Percentiles rank a stretch among this genome's conserved stretches.
Conservation (phyloP, 1,140 invertebrate species). For the Drosophila parabipectinata region DNA sequence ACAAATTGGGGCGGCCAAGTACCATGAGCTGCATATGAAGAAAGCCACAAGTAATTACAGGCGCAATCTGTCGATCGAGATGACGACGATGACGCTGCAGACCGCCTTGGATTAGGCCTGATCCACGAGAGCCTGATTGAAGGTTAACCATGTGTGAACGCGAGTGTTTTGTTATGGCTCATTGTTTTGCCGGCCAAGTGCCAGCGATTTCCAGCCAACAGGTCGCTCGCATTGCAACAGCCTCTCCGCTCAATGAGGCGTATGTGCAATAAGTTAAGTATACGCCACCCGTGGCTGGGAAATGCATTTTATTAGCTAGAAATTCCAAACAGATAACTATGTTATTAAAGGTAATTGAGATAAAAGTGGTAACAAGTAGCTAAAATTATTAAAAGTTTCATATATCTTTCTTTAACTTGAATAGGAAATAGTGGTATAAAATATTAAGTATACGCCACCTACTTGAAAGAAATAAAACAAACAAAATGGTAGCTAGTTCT, state of each 20-base stretch:
- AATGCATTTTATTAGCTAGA: conserved; percentile 30
- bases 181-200: conserved; percentile 44
- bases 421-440: neutral
- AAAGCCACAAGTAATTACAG: conserved; percentile 62
- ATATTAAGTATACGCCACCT: neutral
- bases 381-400: neutral
- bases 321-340: conserved; percentile 13
- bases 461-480: neutral
- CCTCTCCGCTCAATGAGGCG: conserved; percentile 38
- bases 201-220: conserved; percentile 27
- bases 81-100: conserved; percentile 62
- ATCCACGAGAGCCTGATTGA: conserved; percentile 41
- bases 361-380: neutral
- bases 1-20: conserved; percentile 58
- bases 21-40: conserved; percentile 23
- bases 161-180: conserved; percentile 44
- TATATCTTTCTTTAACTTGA: neutral
- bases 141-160: conserved; percentile 52
- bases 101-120: conserved; percentile 44
- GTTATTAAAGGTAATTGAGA: neutral
- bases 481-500: no score
- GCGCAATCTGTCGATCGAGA: conserved; percentile 45
- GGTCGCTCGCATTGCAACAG: conserved; percentile 34
- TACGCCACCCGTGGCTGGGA: conserved; percentile 32
- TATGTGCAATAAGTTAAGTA: conserved; percentile 42